Conservation (phyloP, 1,140 invertebrate species). For the Calephelis nemesis region DNA sequence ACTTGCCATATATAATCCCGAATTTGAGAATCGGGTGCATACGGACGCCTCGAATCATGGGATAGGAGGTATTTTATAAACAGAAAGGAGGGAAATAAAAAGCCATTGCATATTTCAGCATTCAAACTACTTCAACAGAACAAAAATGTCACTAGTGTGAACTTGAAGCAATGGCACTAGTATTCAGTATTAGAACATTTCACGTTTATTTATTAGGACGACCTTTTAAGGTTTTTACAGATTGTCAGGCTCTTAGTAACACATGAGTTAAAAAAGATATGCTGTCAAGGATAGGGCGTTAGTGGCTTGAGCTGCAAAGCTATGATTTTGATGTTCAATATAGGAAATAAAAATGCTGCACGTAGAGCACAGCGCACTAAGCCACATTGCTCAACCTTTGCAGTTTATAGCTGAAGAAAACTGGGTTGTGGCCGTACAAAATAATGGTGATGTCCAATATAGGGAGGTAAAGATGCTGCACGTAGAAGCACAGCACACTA, state of each 20-base stretch:
- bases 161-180: background rate
- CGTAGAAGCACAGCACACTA: background rate
- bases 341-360: background rate
- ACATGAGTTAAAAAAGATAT: slow-evolving; percentile 24
- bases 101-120: background rate
- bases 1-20: too few species aligned
- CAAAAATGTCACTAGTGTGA: background rate
- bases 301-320: slow-evolving; percentile 23
- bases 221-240: background rate
- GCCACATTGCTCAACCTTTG: background rate
- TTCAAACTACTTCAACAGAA: background rate
- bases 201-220: background rate
- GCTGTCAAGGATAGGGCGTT: slow-evolving; percentile 21
- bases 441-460: background rate
- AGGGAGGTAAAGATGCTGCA: too few species aligned
- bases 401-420: slow-evolving; percentile 9
- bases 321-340: slow-evolving; percentile 12
- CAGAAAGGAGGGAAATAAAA: too few species aligned
- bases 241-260: slow-evolving; percentile 2
- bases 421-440: slow-evolving; percentile 9
- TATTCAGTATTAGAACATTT: background rate
- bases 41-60: too few species aligned
- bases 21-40: too few species aligned
- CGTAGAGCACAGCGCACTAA: background rate
- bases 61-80: too few species aligned